Evolutionary conservation across 2,888 invertebrate species (phyloP).

Genomic region (Fragum fragum): DNA sequence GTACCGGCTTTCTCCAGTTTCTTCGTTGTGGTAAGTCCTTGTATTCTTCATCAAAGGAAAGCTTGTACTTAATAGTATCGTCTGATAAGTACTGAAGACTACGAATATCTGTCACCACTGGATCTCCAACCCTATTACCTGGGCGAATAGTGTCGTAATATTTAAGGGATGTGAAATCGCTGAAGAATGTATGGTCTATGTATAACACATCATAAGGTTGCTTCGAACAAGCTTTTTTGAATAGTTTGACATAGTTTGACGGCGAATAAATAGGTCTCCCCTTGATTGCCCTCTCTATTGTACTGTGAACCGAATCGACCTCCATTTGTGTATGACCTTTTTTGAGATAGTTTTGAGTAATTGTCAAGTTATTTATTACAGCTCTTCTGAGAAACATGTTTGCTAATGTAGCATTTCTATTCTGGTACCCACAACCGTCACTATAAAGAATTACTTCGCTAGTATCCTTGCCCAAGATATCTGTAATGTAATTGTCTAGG

Average conservation of each 20-base stretch:
- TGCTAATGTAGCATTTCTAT: too few species aligned
- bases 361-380: too few species aligned
- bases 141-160: background rate
- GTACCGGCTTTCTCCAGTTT: background rate
- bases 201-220: background rate
- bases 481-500: background rate
- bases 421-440: constrained; percentile 55
- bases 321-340: too few species aligned
- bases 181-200: constrained; percentile 6
- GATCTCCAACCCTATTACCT: background rate
- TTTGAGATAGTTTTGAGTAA: too few species aligned
- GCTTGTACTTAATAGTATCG: too few species aligned
- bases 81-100: background rate
- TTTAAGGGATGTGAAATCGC: background rate
- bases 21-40: background rate
- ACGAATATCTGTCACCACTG: too few species aligned
- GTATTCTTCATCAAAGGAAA: background rate
- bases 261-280: too few species aligned
- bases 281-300: too few species aligned
- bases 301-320: too few species aligned
- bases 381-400: too few species aligned
- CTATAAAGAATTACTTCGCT: constrained; percentile 55
- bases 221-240: background rate
- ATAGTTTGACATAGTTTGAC: too few species aligned
- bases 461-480: background rate